Evolutionary conservation across 2,888 invertebrate genomes (phyloP).

Genomic region (Idaea biselata): DNA sequence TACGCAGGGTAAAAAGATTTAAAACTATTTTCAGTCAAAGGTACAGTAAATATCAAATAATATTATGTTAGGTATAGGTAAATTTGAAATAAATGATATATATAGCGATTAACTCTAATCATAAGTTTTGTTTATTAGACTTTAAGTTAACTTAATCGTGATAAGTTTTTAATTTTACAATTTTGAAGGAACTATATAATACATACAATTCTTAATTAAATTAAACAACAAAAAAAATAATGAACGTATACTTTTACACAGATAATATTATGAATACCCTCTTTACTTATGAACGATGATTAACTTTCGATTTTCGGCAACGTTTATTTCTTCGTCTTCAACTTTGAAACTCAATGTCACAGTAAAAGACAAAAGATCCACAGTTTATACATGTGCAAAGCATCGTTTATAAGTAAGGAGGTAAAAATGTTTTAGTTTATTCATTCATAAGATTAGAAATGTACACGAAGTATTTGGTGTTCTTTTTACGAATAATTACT

Average conservation of each 20-base stretch:
- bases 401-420: too few species aligned
- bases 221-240: slow-evolving; percentile 32
- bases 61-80: slow-evolving; percentile 10
- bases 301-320: not conserved
- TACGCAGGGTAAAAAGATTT: slow-evolving; percentile 50
- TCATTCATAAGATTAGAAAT: slow-evolving; percentile 69
- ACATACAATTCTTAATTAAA: slow-evolving; percentile 22
- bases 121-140: slow-evolving; percentile 32
- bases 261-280: slow-evolving; percentile 37
- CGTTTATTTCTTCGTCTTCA: too few species aligned
- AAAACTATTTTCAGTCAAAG: slow-evolving; percentile 73
- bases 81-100: slow-evolving; percentile 18
- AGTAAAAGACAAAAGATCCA: too few species aligned
- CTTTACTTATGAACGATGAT: slow-evolving; percentile 28
- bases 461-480: slow-evolving; percentile 70
- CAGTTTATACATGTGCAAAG: too few species aligned
- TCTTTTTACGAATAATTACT: slow-evolving; percentile 53
- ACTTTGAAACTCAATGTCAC: too few species aligned
- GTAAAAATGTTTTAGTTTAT: slow-evolving; percentile 32
- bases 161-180: slow-evolving; percentile 22
- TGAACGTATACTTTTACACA: slow-evolving; percentile 23
- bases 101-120: slow-evolving; percentile 31
- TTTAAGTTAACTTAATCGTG: slow-evolving; percentile 24
- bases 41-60: slow-evolving; percentile 42
- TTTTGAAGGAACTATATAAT: slow-evolving; percentile 31